phyloP scores from a whole-genome alignment of 2,888 invertebrate species.

The Stramonita haemastoma region DNA sequence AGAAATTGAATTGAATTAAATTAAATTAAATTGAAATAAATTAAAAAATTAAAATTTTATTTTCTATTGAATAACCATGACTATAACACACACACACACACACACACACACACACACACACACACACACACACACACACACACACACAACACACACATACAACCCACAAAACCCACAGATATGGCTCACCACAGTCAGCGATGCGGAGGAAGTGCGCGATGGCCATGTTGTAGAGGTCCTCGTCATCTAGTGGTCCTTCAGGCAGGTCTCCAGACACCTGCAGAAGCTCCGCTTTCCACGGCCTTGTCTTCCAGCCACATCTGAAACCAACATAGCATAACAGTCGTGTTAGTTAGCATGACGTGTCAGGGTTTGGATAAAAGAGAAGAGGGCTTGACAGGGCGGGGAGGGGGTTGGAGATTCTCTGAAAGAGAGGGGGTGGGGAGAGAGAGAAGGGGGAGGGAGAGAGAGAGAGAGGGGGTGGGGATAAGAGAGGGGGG shows the following conservation, averaged over 20 bases:
- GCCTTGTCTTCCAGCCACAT: conserved; percentile 77
- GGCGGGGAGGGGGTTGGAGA: not conserved
- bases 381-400: not conserved
- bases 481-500: not conserved
- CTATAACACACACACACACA: too few relatives aligned
- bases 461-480: not conserved
- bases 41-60: too few relatives aligned
- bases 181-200: conserved; percentile 78
- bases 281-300: conserved; percentile 79
- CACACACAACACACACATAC: too few relatives aligned
- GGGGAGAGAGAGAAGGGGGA: not conserved
- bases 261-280: conserved; percentile 79
- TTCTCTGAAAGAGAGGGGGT: not conserved
- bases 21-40: too few relatives aligned
- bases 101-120: too few relatives aligned
- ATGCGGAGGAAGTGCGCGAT: conserved; percentile 80
- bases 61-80: too few relatives aligned
- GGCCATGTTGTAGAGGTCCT: conserved; percentile 80
- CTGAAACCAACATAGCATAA: conserved; percentile 49
- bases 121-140: too few relatives aligned
- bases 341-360: not conserved
- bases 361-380: not conserved
- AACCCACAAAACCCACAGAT: too few relatives aligned
- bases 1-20: too few relatives aligned
- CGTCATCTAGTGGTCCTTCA: conserved; percentile 79